Conservation (phyloP, 2,113 vertebrate genomes). For the Machaerirhynchus nigripectus region DNA sequence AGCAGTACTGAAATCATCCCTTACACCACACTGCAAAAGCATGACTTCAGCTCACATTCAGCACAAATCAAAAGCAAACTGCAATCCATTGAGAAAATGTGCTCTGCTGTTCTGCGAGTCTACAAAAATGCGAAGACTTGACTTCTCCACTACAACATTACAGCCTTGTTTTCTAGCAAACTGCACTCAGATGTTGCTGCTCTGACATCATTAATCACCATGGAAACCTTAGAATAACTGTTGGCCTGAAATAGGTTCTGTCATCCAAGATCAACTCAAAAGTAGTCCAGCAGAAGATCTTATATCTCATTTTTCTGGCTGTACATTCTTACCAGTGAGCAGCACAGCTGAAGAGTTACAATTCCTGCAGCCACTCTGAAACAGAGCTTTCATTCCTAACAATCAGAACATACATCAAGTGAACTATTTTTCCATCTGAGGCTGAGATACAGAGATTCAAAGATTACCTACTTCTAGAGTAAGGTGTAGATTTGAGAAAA, state of each 20-base stretch:
- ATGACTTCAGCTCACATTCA: not conserved
- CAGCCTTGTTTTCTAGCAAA: conserved; percentile 57
- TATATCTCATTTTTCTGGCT: not conserved
- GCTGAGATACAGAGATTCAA: not conserved
- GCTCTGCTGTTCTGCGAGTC: not conserved
- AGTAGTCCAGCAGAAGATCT: conserved; percentile 57
- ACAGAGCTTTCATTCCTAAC: conserved; percentile 13
- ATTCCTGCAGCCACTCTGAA: not conserved
- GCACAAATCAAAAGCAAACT: not conserved
- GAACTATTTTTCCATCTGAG: conserved; percentile 15
- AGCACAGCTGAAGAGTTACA: conserved; percentile 15
- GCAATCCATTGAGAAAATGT: not conserved
- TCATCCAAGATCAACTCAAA: conserved; percentile 58
- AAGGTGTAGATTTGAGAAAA: not conserved
- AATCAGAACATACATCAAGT: conserved; percentile 12
- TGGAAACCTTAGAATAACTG: conserved; percentile 68
- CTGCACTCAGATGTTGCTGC: conserved; percentile 61
- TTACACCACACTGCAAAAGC: not conserved
- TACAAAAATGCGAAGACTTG: conserved; percentile 14
- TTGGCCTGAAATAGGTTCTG: conserved; percentile 58
- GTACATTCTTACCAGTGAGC: not conserved
- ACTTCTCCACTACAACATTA: conserved; percentile 1
- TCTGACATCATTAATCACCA: conserved; percentile 73
- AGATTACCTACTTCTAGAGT: not conserved
- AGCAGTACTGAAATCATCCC: not conserved